phyloP scores from a whole-genome alignment of 2,113 vertebrate species.

The Hylia prasina region DNA sequence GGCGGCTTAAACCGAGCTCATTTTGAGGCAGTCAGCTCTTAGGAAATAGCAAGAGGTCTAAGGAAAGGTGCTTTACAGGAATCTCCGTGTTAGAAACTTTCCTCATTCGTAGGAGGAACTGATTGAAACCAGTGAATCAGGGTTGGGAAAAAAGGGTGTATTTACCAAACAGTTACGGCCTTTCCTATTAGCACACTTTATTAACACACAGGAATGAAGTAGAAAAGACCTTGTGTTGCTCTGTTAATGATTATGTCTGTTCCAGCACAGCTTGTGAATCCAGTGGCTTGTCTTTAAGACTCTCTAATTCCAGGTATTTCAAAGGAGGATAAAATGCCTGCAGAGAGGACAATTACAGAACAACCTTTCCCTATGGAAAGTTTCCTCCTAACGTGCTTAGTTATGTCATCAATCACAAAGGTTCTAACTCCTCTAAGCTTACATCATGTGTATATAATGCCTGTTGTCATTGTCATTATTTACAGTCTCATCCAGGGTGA shows the following conservation, averaged over 20 bases:
- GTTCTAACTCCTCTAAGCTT: not conserved
- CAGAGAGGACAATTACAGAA: not conserved
- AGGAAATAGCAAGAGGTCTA: not conserved
- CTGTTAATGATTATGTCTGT: not conserved
- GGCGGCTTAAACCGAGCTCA: not conserved
- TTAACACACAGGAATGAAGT: not conserved
- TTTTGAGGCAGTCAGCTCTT: not conserved
- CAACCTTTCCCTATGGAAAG: not conserved
- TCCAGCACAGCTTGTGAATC: not conserved
- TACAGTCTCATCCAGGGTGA: accelerated
- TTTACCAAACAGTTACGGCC: not conserved
- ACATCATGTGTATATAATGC: not conserved
- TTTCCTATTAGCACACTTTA: not conserved
- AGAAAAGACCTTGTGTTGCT: not conserved
- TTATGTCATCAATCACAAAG: not conserved
- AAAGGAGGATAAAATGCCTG: not conserved
- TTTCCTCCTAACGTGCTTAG: not conserved
- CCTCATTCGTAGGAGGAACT: accelerated
- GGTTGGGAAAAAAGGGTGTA: not conserved
- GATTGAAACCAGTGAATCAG: not conserved
- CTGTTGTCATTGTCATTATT: not conserved
- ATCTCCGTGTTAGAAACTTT: not conserved
- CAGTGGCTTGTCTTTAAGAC: not conserved
- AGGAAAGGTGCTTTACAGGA: not conserved
- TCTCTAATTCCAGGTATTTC: not conserved